These are phyloP conservation scores for Antedon mediterranea DNA, from an alignment of 53 echinoderm and acorn worm species.

Conservation along the genomic window DNA sequence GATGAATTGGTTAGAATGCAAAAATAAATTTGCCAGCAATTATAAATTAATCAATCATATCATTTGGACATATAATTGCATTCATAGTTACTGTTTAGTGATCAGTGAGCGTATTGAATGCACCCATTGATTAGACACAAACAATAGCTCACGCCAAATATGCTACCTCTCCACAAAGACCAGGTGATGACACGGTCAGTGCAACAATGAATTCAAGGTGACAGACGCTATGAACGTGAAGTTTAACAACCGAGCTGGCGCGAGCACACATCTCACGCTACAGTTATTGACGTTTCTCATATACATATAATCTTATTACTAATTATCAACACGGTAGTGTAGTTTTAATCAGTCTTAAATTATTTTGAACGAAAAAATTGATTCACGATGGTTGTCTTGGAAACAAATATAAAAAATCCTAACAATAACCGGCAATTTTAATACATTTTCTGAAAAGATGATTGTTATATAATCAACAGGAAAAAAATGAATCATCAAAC, in stretches of 20 bases:
- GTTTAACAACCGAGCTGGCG: not conserved
- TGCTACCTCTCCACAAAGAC: not conserved
- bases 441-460: too few species aligned
- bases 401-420: too few species aligned
- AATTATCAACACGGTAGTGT: not conserved
- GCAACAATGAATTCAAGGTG: not conserved
- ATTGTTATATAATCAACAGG: too few species aligned
- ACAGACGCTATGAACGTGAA: not conserved
- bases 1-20: not conserved
- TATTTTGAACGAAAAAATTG: not conserved
- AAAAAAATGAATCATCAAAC: too few species aligned
- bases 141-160: not conserved
- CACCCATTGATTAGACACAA: not conserved
- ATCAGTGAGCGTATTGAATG: not conserved
- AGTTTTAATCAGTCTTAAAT: not conserved
- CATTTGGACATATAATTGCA: not conserved
- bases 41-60: not conserved
- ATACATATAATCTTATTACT: not conserved
- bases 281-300: constrained; percentile 1
- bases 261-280: not conserved
- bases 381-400: too few species aligned
- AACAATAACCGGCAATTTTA: too few species aligned
- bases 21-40: not conserved
- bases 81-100: not conserved
- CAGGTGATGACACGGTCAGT: not conserved